phyloP scores from a whole-genome alignment of 2,888 invertebrate species.

The Eudasyphora cyanicolor region DNA sequence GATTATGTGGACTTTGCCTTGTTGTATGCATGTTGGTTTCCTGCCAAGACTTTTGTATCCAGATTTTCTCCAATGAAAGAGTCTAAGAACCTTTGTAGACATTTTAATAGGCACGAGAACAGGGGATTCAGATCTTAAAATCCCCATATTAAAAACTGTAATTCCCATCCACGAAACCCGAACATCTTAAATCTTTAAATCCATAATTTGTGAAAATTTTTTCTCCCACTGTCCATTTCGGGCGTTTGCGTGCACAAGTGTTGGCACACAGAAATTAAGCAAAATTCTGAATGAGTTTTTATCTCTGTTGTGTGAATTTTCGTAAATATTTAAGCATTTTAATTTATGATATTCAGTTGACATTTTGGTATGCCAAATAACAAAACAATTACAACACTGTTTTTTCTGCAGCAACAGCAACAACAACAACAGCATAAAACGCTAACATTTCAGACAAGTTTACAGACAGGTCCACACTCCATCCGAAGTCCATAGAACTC shows the following conservation, averaged over 20 bases:
- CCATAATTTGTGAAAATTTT: too few relatives aligned
- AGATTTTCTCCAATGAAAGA: too few relatives aligned
- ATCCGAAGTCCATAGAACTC: neutral
- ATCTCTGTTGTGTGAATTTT: neutral
- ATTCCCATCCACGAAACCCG: too few relatives aligned
- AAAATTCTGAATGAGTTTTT: conserved; percentile 29
- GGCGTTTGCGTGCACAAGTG: neutral
- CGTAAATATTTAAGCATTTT: conserved; percentile 41
- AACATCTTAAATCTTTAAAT: too few relatives aligned
- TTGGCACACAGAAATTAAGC: conserved; percentile 12
- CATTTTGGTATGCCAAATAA: conserved; percentile 64
- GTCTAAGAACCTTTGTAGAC: too few relatives aligned
- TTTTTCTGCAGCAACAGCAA: neutral
- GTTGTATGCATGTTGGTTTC: too few relatives aligned
- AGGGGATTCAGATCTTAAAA: too few relatives aligned
- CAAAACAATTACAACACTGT: conserved; percentile 20
- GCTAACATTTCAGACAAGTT: conserved; percentile 14
- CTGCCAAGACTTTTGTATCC: too few relatives aligned
- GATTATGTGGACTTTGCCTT: too few relatives aligned
- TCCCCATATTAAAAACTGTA: too few relatives aligned
- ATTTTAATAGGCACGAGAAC: too few relatives aligned
- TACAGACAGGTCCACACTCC: conserved; percentile 2
- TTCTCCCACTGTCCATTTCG: neutral
- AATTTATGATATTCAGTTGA: conserved; percentile 63
- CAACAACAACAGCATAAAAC: neutral